These are phyloP conservation scores for Stigmatopora argus DNA, from an alignment of 2,113 vertebrate genomes.

Conservation along the genomic window DNA sequence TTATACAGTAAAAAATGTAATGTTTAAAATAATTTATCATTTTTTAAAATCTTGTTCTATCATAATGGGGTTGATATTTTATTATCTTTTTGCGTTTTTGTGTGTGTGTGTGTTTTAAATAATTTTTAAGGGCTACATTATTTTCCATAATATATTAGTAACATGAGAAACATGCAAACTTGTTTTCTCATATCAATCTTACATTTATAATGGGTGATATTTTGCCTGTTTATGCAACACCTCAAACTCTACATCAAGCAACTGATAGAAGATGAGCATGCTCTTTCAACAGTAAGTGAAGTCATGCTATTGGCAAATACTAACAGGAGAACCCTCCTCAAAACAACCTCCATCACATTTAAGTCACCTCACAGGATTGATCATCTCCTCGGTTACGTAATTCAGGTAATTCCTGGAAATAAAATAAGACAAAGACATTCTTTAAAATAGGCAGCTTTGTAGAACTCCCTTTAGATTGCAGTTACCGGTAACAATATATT, in stretches of 20 bases:
- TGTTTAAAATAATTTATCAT: too few relatives aligned
- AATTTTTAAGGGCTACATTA: neutral
- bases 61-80: too few relatives aligned
- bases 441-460: neutral
- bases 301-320: constrained; percentile 21
- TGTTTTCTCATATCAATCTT: neutral
- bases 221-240: neutral
- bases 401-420: constrained; percentile 70
- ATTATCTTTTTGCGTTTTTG: neutral
- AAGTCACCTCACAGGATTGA: constrained; percentile 71
- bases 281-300: neutral
- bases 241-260: constrained; percentile 15
- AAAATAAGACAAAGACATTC: neutral
- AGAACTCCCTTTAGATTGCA: too few relatives aligned
- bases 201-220: neutral
- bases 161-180: neutral
- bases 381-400: constrained; percentile 73
- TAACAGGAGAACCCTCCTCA: constrained; percentile 31
- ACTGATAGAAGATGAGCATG: constrained; percentile 12
- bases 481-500: neutral
- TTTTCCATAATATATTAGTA: neutral
- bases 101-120: too few relatives aligned
- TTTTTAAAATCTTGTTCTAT: too few relatives aligned
- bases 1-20: too few relatives aligned
- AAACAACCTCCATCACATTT: constrained; percentile 45